These are phyloP conservation scores for Stictocephala bisonia DNA, from an alignment of 2,888 invertebrate genomes.

Conservation along the genomic window DNA sequence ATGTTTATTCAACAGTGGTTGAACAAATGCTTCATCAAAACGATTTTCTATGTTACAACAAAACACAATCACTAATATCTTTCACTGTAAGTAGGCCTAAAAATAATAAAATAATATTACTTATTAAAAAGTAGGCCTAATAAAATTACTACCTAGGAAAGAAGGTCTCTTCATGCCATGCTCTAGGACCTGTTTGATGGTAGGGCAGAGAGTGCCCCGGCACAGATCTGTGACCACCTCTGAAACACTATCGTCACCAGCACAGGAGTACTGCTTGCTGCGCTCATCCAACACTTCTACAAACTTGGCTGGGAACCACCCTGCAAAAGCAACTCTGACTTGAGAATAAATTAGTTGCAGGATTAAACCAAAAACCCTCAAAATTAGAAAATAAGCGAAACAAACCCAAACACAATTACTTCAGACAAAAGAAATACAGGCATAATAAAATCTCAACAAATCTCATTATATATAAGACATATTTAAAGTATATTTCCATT, in stretches of 20 bases:
- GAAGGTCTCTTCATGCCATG: constrained; percentile 95
- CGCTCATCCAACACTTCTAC: constrained; percentile 96
- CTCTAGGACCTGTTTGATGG: constrained; percentile 92
- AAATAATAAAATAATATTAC: no score
- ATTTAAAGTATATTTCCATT: no score
- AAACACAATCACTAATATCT: no score
- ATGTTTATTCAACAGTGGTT: no score
- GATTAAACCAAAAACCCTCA: neutral
- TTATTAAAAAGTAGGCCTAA: no score
- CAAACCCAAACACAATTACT: constrained; percentile 8
- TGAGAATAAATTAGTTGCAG: no score
- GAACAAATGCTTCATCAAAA: no score
- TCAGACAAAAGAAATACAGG: neutral
- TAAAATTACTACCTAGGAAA: constrained; percentile 78
- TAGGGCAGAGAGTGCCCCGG: constrained; percentile 91
- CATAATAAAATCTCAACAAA: constrained; percentile 2
- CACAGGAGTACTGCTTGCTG: constrained; percentile 89
- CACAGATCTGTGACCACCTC: constrained; percentile 97
- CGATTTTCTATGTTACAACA: no score
- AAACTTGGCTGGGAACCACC: constrained; percentile 98
- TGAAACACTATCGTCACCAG: constrained; percentile 97
- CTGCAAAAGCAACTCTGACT: constrained; percentile 64
- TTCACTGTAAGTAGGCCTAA: no score
- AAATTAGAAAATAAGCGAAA: no score
- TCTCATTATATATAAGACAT: no score